Conservation (phyloP, 2,888 invertebrate genomes). For the Phasia obesa region DNA sequence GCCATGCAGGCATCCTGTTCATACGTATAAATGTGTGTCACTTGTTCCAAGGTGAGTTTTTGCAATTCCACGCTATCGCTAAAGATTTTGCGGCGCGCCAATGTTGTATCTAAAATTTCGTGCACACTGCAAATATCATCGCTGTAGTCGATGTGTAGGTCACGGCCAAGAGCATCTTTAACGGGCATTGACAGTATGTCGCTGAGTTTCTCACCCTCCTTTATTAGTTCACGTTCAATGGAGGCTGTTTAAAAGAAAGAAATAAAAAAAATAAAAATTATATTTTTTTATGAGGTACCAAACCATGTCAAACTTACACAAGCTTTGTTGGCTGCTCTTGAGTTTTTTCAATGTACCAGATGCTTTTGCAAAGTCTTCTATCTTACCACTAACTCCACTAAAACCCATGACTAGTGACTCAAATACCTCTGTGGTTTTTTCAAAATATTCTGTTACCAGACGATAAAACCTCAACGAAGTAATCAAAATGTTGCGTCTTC, state of each 20-base stretch:
- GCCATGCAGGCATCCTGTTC: constrained; percentile 90
- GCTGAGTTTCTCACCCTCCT: constrained; percentile 89
- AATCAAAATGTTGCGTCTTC: constrained; percentile 88
- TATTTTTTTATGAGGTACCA: neutral
- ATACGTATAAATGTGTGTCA: constrained; percentile 88
- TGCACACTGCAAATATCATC: constrained; percentile 88
- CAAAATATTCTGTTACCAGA: constrained; percentile 88
- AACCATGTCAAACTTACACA: constrained; percentile 83
- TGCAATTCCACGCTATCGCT: constrained; percentile 90
- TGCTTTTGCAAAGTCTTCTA: constrained; percentile 84
- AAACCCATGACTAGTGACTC: constrained; percentile 87
- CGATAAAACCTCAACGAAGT: constrained; percentile 90
- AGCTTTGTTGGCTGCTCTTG: constrained; percentile 85
- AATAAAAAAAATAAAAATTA: constrained; percentile 19
- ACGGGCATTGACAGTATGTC: constrained; percentile 90
- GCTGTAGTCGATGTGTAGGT: constrained; percentile 87
- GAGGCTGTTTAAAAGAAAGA: constrained; percentile 83
- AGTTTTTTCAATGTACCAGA: constrained; percentile 84
- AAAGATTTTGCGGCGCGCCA: constrained; percentile 87
- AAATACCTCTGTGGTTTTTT: constrained; percentile 86
- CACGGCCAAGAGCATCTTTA: constrained; percentile 89
- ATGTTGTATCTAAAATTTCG: constrained; percentile 87
- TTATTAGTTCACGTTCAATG: constrained; percentile 87
- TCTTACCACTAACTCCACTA: constrained; percentile 74
- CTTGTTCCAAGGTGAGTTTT: constrained; percentile 90